Conservation (phyloP, 2,888 invertebrate species). For the Deroplatys truncata region DNA sequence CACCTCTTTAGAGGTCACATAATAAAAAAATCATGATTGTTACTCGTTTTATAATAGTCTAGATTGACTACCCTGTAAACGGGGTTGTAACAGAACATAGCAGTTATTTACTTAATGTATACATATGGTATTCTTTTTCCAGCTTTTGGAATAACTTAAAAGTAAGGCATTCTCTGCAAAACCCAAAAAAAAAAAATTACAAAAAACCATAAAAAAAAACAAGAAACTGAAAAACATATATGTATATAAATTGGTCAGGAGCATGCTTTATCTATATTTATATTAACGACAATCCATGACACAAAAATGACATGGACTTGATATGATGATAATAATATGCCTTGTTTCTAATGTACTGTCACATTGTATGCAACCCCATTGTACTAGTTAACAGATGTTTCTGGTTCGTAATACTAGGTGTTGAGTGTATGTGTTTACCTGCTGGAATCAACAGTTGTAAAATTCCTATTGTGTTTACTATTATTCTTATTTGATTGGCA, state of each 20-base stretch:
- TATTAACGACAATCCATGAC: constrained; percentile 18
- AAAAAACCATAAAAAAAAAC: background rate
- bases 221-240: background rate
- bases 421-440: constrained; percentile 21
- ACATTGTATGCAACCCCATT: constrained; percentile 9
- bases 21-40: constrained; percentile 28
- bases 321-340: constrained; percentile 6
- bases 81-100: constrained; percentile 12
- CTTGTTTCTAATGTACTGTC: constrained; percentile 13
- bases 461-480: background rate
- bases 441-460: constrained; percentile 1
- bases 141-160: constrained; percentile 17
- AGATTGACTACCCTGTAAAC: constrained; percentile 13
- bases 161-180: constrained; percentile 30
- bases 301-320: background rate
- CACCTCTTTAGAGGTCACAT: constrained; percentile 28
- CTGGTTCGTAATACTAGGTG: constrained; percentile 21
- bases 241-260: background rate
- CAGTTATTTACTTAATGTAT: constrained; percentile 25
- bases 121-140: constrained; percentile 25
- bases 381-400: constrained; percentile 7
- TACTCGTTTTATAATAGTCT: constrained; percentile 29
- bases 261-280: constrained; percentile 7
- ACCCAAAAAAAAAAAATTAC: constrained; percentile 16
- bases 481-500: background rate